These are phyloP conservation scores for Scolopax bukidnonensis DNA, from an alignment of 2,797 vertebrate genomes.

Conservation along the genomic window DNA sequence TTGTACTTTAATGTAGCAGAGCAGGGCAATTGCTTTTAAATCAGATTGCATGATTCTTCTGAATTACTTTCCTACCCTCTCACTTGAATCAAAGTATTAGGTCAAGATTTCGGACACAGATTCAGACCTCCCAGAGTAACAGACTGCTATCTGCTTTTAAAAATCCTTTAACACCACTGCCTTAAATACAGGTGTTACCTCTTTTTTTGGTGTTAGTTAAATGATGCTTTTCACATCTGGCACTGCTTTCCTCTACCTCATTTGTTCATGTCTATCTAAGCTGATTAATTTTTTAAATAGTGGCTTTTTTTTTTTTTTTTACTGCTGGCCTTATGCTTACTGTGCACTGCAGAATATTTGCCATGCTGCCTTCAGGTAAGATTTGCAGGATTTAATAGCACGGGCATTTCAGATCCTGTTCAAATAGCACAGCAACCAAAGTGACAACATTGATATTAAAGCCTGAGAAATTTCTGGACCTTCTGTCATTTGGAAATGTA, in stretches of 20 bases:
- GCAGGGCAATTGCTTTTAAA: neutral
- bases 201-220: neutral
- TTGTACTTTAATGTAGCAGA: neutral
- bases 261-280: neutral
- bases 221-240: neutral
- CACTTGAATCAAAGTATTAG: neutral
- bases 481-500: neutral
- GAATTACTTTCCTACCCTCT: neutral
- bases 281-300: conserved; percentile 12
- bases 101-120: neutral
- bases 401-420: neutral
- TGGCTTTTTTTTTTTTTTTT: neutral
- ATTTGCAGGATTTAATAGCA: conserved; percentile 16
- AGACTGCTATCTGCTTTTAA: neutral
- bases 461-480: neutral
- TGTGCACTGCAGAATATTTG: neutral
- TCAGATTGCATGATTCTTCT: neutral
- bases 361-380: neutral
- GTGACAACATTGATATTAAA: neutral
- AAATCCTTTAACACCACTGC: neutral
- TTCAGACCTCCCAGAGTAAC: neutral
- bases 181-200: neutral
- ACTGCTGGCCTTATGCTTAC: neutral
- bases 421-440: neutral
- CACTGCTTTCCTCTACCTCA: neutral